Evolutionary conservation across 2,888 invertebrate genomes (phyloP), one percentile per base, ranked within the genome.

Genomic region (Strigamia crassipes): DNA sequence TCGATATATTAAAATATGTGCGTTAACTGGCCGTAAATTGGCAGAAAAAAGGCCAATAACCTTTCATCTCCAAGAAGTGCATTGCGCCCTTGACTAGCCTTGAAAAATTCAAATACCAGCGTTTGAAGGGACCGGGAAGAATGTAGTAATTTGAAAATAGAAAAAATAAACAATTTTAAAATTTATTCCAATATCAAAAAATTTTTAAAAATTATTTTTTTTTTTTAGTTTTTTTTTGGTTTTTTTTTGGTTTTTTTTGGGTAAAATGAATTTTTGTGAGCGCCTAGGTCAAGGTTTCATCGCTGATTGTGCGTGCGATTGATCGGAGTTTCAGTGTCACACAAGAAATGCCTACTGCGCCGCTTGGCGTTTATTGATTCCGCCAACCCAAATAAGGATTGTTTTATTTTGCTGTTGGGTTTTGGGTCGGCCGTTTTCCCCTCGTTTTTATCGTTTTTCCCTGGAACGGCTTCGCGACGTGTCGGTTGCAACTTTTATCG

Each of bases 21-120:
- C 18, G 18, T 51, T n/a, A 51, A 51, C 1, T 1, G 51, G 18
- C 18, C 18, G 18, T 51, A 18, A 56, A 56, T 18, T 18, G 56
- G 21, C n/a, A 56, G 2, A 15, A 56, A 18, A 51, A 56, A 56
- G 56, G 56, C n/a, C 56, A 56, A 18, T 56, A 56, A 56, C 56
- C 56, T 56, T 21, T 56, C n/a, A n/a, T 56, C n/a, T 8, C 21
- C 1, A 18, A 1, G 2, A 56, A 56, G 56, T 56, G 56, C 56
- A 56, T 56, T 56, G 56, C 56, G 56, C 56, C 56, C 56, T 56
- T 56, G 56, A 56, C 56, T 56, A 56, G 56, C 56, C 56, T 56
- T 56, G 56, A 56, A 46, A 46, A 56, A 18, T 56, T 21, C 21
- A 56, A 56, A 56, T 56, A 56, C 56, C 56, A 18, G 51, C 9